Base-by-base conservation (phyloP, 2,797 vertebrate genomes). In the Hemitrygon akajei region DNA sequence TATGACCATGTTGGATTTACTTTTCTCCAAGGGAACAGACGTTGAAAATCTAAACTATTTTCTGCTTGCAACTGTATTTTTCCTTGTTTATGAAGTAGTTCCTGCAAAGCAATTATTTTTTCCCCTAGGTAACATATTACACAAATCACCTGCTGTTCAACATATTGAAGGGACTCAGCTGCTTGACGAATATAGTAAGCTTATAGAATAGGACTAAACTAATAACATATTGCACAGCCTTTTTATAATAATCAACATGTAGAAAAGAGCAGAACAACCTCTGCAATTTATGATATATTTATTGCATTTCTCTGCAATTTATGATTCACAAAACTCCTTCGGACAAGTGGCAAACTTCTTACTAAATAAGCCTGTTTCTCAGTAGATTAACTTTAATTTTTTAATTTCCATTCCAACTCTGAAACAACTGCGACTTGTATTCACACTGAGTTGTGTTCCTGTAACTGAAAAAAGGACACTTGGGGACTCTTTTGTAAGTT, bases 1-100 rank as follows among this genome's bases (percentile, higher is more conserved):
- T 81, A 81, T 47, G 22, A 22, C 6, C 20, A 25, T 47, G 18
- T 47, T 47, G 71, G 71, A 81, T 18, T 47, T 81, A 81, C 47
- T 47, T 81, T 81, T 40, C 80, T 81, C 80, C 40, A 81, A 81
- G 80, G 80, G 80, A 81, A 81, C 80, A 81, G 80, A 47, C 25
- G 47, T 81, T 11, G 37, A 81, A 79, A 81, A 81, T 47, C 80
- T 40, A 81, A 81, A 81, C 37, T 37, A 81, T 81, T 81, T 81
- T 81, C 40, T 47, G 40, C 47, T 40, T 81, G 80, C 37, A 47
- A 40, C 37, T 81, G 80, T 81, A 47, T 47, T 81, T 76, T 40
- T 81, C 40, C 80, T 37, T 6, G 80, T 47, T 81, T 81, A 81
- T 22, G 40, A 81, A 81, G 80, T 81, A 81, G 80, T 81, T 81